These are phyloP conservation scores for Aphis craccivora DNA, from an alignment of 1,140 invertebrate species.

Conservation along the genomic window DNA sequence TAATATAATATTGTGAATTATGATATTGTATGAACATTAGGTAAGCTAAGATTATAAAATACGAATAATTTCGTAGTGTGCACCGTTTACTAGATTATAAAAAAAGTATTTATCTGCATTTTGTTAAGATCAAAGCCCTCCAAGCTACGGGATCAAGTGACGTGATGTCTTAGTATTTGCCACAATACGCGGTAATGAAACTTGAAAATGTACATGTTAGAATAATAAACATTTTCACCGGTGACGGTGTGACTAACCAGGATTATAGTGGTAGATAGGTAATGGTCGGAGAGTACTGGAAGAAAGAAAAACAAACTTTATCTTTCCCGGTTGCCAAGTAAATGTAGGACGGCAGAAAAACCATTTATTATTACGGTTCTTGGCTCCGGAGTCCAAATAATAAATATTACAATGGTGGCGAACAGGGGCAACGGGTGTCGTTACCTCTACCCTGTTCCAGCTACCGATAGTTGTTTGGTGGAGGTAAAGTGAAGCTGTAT, in stretches of 20 bases:
- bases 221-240: neutral
- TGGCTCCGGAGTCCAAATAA: constrained; percentile 51
- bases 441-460: neutral
- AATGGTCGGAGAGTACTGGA: neutral
- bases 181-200: neutral
- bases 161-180: neutral
- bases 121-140: neutral
- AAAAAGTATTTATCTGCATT: neutral
- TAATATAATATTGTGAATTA: neutral
- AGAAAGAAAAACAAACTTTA: constrained; percentile 53
- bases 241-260: constrained; percentile 7
- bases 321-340: constrained; percentile 55
- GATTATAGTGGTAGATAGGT: neutral
- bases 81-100: neutral
- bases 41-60: neutral
- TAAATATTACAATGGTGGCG: constrained; percentile 28
- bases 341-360: constrained; percentile 49
- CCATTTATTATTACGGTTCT: constrained; percentile 56
- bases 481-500: constrained; percentile 14
- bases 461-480: neutral
- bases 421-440: neutral
- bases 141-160: neutral
- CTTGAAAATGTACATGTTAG: neutral
- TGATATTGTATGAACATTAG: neutral
- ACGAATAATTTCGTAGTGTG: neutral